Evolutionary conservation across 2,113 vertebrate species (phyloP), one percentile per base, ranked within the genome.

Genomic region (Paracanthobrama guichenoti): DNA sequence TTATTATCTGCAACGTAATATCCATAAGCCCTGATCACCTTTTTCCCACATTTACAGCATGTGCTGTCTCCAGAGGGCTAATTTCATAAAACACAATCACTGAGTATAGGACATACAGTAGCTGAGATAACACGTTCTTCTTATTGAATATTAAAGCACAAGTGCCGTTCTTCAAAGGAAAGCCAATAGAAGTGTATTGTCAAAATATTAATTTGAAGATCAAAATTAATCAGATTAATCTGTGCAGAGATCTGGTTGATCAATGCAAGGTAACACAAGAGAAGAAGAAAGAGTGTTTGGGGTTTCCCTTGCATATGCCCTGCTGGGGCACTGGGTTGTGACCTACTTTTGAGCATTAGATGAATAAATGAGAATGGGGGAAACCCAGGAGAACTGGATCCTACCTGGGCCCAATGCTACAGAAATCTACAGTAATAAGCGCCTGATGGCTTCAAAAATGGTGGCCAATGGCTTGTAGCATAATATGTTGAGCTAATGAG

Each of bases 191-290:
- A 85, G 53, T 7, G 39, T 84, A 82, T 67, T 77, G 75, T 76
- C 88, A 87, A 91, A 85, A 86, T 4, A n/a, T 90, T 91, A 31
- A 91, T 91, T 90, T 89, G 84, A 90, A 89, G 81, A 91, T 86
- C 88, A 87, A 92, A 88, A 88, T 79, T 18, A n/a, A n/a, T n/a
- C n/a, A n/a, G n/a, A n/a, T n/a, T n/a, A n/a, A n/a, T 46, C 39
- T 3, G 66, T 62, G 60, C 79, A 48, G 82, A 86, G 84, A 83
- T 35, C 60, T 42, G 42, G 44, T 26, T 22, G 24, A 85, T 87
- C 16, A 55, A 55, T 82, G 42, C 46, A 72, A 59, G 74, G 39
- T 67, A 39, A 14, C 44, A 31, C 22, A 46, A 76, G 55, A 39
- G 46, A 39, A 42, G 6, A 6, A 57, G 46, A 22, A 8, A 82